These are phyloP conservation scores for Epinephelus lanceolatus DNA, from an alignment of 2,113 vertebrate species.

Conservation along the genomic window DNA sequence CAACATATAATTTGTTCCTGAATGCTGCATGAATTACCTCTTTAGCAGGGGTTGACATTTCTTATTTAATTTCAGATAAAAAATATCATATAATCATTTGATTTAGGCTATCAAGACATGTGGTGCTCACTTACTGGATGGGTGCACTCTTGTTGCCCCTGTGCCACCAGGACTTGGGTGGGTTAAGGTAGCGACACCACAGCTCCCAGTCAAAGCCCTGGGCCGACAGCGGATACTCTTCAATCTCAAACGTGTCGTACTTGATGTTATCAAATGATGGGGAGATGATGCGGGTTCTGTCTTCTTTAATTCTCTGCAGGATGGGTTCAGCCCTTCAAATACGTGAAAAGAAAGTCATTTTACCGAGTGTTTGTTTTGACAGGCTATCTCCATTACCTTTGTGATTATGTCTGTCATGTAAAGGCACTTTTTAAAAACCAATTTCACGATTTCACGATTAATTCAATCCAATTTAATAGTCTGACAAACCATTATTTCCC, in stretches of 20 bases:
- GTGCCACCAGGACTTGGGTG: conserved; percentile 97
- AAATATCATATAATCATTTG: background rate
- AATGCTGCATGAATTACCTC: conserved; percentile 5
- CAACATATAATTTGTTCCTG: conserved; percentile 8
- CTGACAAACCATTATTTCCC: conserved; percentile 14
- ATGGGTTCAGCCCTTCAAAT: conserved; percentile 94
- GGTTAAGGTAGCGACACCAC: conserved; percentile 98
- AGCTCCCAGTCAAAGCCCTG: conserved; percentile 99
- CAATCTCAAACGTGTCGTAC: conserved; percentile 98
- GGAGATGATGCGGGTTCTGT: conserved; percentile 94
- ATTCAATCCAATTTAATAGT: conserved; percentile 32
- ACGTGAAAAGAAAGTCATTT: conserved; percentile 47
- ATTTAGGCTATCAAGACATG: background rate
- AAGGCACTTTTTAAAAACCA: background rate
- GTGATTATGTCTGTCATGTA: conserved; percentile 36
- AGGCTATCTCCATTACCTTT: conserved; percentile 31
- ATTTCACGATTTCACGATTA: conserved; percentile 18
- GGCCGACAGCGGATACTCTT: conserved; percentile 95
- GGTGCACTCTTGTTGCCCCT: conserved; percentile 93
- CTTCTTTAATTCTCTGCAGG: conserved; percentile 94
- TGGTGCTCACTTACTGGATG: conserved; percentile 88
- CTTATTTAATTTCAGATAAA: background rate
- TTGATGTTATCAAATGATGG: conserved; percentile 99
- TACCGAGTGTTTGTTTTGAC: conserved; percentile 34
- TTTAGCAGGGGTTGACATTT: background rate